These are phyloP conservation scores for Mactra quadrangularis DNA, from an alignment of 1,140 invertebrate genomes.

Conservation along the genomic window DNA sequence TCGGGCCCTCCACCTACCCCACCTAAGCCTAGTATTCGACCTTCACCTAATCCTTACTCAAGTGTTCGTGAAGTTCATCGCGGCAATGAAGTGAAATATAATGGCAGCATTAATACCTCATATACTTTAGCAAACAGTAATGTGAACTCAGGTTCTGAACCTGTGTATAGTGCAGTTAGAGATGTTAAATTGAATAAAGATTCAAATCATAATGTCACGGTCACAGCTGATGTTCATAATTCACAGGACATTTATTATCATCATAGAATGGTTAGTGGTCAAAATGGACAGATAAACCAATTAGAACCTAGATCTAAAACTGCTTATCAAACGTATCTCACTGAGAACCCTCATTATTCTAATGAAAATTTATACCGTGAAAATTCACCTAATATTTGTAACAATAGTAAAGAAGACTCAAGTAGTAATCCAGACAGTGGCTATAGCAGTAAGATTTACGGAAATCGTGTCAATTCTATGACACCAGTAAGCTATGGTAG, in stretches of 20 bases:
- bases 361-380: constrained; percentile 44
- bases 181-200: constrained; percentile 11
- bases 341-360: constrained; percentile 32
- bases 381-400: constrained; percentile 59
- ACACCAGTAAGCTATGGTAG: constrained; percentile 58
- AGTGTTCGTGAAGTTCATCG: constrained; percentile 45
- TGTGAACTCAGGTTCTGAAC: constrained; percentile 6
- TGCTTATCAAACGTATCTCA: constrained; percentile 60
- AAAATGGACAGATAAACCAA: constrained; percentile 4
- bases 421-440: constrained; percentile 82
- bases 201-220: constrained; percentile 5
- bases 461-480: constrained; percentile 49
- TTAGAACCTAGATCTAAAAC: constrained; percentile 47
- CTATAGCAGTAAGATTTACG: constrained; percentile 79
- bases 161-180: constrained; percentile 37
- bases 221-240: constrained; percentile 21
- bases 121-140: background rate
- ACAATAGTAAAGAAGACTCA: constrained; percentile 74
- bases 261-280: background rate
- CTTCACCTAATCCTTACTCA: constrained; percentile 58
- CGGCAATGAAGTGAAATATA: constrained; percentile 17
- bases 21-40: constrained; percentile 47
- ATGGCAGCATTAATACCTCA: constrained; percentile 2
- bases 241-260: background rate
- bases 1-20: constrained; percentile 23